Base-by-base conservation (phyloP, 1,140 invertebrate species). In the Pseudomyrmex gracilis region DNA sequence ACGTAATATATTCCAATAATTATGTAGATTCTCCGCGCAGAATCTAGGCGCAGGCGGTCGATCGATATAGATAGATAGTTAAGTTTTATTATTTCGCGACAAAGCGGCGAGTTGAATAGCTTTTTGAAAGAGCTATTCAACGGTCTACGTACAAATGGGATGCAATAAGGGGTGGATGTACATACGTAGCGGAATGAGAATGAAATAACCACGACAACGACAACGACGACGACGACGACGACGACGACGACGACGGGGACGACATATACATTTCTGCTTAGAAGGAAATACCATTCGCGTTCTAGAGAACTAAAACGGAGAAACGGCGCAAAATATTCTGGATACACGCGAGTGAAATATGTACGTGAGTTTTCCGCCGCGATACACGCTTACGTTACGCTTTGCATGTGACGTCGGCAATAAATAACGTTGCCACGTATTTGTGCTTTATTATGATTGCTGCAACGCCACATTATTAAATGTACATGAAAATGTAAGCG, bases 11-110 rank as follows among this genome's bases (percentile, higher is more conserved):
- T 34, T 34, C 34, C 5, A 34, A 34, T n/a, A 4, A 58, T 76
- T 64, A 34, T 66, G n/a, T 51, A 20, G n/a, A 76, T 76, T 76
- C n/a, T n/a, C 3, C 12, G 15, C 2, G 12, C 13, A 10, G 43
- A 47, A 73, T 60, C n/a, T 64, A 8, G 22, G 9, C 8, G 22
- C 12, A 64, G 58, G 22, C 51, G 60, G 15, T 20, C 45, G 47
- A 5, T 12, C n/a, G 47, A n/a, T 12, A 77, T 77, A 47, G 24
- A 67, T 77, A 67, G 24, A 43, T 45, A 15, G 24, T 77, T 67
- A 45, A 66, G 24, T 77, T 67, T 77, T 45, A 77, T 77, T 67
- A 67, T 77, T 55, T 24, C 45, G n/a, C 17, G 17, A 67, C 73
- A 34, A 77, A 34, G 34, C 34, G 34, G 34, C 34, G 7, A 34